Percentiles rank a stretch among this genome's conserved stretches.
phyloP scores from a whole-genome alignment of 2,888 invertebrate genomes.

The Dione vanillae region DNA sequence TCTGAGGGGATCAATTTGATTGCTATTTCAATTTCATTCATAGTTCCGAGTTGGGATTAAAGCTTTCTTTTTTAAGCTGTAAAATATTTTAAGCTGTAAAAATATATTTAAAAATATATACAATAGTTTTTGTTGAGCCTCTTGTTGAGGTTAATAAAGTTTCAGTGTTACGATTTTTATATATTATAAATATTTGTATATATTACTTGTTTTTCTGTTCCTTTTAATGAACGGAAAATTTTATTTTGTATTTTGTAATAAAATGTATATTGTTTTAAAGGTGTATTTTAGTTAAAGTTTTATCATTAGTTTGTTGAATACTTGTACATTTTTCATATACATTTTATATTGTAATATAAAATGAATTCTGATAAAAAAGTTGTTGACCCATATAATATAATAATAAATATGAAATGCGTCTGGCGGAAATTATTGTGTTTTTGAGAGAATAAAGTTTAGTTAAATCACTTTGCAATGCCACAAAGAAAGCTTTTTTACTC shows the following conservation, averaged over 20 bases:
- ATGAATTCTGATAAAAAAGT: no score
- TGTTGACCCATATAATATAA: no score
- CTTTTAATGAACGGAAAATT: background rate
- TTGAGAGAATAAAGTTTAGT: no score
- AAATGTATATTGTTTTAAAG: background rate
- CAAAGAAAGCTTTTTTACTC: no score
- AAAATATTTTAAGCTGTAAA: slow-evolving; percentile 16
- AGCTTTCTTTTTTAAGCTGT: slow-evolving; percentile 3
- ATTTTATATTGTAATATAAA: no score
- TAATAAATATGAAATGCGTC: no score
- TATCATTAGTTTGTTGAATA: no score
- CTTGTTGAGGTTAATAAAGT: slow-evolving; percentile 9
- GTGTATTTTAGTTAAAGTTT: no score
- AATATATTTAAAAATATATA: slow-evolving; percentile 1
- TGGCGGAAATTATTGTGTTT: no score
- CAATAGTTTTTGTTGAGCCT: background rate
- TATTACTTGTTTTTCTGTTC: background rate
- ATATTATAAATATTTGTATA: background rate
- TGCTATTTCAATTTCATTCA: slow-evolving; percentile 31
- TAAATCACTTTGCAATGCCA: no score
- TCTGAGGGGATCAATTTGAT: slow-evolving; percentile 32
- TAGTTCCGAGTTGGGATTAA: slow-evolving; percentile 1
- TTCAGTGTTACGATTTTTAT: background rate
- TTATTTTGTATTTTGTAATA: background rate
- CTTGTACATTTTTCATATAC: background rate